Percentiles rank a stretch among this genome's conserved stretches.
Conservation (phyloP, 2,797 vertebrate genomes). For the Tragopan temminckii region DNA sequence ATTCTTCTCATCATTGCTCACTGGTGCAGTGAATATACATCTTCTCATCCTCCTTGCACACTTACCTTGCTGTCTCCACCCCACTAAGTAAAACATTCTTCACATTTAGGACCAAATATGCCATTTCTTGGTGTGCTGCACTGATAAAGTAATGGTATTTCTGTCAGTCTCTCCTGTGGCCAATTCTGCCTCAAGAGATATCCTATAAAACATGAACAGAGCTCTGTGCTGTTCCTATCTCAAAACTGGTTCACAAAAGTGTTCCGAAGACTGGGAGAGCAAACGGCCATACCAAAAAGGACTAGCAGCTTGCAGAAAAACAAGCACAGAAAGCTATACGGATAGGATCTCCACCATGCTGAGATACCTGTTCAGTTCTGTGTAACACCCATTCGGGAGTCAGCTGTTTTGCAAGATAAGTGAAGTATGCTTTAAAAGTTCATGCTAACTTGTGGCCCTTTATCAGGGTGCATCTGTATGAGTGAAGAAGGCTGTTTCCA, state of each 20-base stretch:
- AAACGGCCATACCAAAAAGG: not conserved
- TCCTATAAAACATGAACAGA: not conserved
- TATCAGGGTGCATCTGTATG: fast-evolving
- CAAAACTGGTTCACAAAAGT: not conserved
- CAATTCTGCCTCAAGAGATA: not conserved
- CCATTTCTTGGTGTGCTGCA: not conserved
- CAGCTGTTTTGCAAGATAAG: not conserved
- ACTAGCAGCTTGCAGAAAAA: not conserved
- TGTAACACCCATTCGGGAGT: not conserved
- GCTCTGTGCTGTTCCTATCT: not conserved
- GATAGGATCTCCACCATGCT: not conserved
- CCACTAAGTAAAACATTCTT: not conserved
- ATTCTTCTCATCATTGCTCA: not conserved
- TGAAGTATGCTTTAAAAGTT: not conserved
- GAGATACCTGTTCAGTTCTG: not conserved
- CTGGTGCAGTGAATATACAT: not conserved
- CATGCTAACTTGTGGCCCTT: not conserved
- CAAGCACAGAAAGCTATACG: not conserved
- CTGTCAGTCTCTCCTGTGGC: not conserved
- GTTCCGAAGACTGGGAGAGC: not conserved
- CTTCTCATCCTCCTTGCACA: not conserved
- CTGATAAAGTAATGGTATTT: not conserved
- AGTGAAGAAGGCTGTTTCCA: not conserved
- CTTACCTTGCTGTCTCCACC: not conserved
- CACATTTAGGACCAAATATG: not conserved